Evolutionary conservation across 92 coral and sea anemone genomes (phyloP).

Genomic region (Phenganax stokvisi): DNA sequence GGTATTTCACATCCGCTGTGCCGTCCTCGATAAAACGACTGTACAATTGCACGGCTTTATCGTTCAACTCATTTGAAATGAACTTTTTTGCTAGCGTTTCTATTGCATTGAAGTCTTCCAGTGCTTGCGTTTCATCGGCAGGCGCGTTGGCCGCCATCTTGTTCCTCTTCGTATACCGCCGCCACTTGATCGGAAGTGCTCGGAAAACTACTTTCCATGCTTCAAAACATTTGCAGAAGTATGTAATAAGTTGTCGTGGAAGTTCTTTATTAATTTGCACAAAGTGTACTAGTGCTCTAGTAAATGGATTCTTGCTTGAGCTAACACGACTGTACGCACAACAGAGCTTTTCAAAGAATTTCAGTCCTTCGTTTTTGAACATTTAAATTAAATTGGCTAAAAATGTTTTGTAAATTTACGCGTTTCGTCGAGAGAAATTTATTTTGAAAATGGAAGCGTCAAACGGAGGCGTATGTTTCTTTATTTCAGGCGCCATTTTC

Average conservation of each 20-base stretch:
- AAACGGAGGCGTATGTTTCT: background rate
- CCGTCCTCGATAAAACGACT: constrained; percentile 28
- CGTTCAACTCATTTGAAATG: constrained; percentile 18
- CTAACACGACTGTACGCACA: too few species aligned
- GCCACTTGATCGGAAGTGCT: background rate
- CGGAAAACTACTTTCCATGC: too few species aligned
- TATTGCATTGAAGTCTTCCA: background rate
- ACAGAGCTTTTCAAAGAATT: too few species aligned
- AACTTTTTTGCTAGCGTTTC: constrained; percentile 43
- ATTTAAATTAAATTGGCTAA: too few species aligned
- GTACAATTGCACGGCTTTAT: constrained; percentile 39
- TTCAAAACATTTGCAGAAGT: too few species aligned
- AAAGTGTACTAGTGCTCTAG: too few species aligned
- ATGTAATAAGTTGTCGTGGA: too few species aligned
- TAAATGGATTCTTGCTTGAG: too few species aligned
- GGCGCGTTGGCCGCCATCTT: constrained; percentile 6
- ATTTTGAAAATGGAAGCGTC: background rate
- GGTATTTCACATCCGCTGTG: background rate
- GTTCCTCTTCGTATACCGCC: background rate
- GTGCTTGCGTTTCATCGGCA: background rate
- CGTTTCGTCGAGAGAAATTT: background rate
- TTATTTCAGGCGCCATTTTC: constrained; percentile 54
- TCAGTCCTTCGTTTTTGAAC: too few species aligned
- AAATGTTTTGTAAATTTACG: background rate
- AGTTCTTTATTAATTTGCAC: too few species aligned